Base-by-base conservation (phyloP, 2,888 invertebrate species). In the Cheilosia urbana region DNA sequence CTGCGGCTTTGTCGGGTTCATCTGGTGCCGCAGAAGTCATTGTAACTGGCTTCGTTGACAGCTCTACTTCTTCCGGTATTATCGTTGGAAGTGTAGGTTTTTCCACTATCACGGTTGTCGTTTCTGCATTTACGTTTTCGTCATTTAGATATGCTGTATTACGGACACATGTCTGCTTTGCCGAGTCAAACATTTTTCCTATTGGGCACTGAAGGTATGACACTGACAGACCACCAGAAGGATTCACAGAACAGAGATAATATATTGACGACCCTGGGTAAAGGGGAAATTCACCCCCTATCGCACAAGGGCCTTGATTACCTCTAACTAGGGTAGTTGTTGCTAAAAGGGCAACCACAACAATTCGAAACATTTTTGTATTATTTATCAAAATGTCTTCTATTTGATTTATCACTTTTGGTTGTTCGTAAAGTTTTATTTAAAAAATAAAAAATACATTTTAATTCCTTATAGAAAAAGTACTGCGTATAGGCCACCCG, bases 1-100 rank as follows among this genome's bases (percentile, higher is more conserved):
- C 47, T 6, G 77, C 60, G 0, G 78, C 63, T 17, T 55, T 21
- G n/a, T 2, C 47, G 9, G 51, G 45, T 2, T 4, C n/a, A 19
- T 24, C 34, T 6, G 34, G 45, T 37, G 53, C 40, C 5, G n/a
- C 49, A 7, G 49, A 13, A 4, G 27, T 37, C n/a, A 51, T 58
- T 13, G 66, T 57, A n/a, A 58, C 47, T 40, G 79, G 58, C 4
- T 24, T 17, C 11, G 75, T 69, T 6, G 63, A 13, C 3, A 45
- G 13, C n/a, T 72, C 65, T 17, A 11, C 7, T 9, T 5, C 51
- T 0, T 2, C 1, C 34, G 72, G 24, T 19, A 21, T 49, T 27
- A 40, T 63, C 1, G 78, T 79, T 2, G 84, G 71, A 42, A 81
- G 68, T 27, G 72, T 81, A 21, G 85, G 81, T 7, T 66, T 49